phyloP scores from a whole-genome alignment of 2,113 vertebrate species.

The Leuciscus idus region DNA sequence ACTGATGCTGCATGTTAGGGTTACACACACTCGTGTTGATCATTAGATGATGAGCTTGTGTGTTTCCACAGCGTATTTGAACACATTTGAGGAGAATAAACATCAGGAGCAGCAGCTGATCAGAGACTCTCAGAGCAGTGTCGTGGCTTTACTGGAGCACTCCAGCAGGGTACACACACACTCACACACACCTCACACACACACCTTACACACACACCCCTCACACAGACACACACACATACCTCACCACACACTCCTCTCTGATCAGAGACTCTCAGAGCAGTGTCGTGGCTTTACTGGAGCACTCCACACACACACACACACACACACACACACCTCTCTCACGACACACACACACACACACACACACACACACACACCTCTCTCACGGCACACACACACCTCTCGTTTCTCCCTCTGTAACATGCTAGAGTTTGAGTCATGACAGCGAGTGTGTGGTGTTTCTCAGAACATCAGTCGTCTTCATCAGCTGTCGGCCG shows the following conservation, averaged over 20 bases:
- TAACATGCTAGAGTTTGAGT: not conserved
- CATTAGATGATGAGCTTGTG: not conserved
- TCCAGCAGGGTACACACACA: slow-evolving; percentile 79
- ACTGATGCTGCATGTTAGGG: not conserved
- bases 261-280: slow-evolving; percentile 79
- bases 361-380: not conserved
- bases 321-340: too few species aligned
- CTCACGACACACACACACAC: too few species aligned
- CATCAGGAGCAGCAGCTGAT: slow-evolving; percentile 80
- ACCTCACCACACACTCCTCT: too few species aligned
- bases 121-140: slow-evolving; percentile 79
- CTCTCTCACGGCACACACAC: not conserved
- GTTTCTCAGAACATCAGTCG: slow-evolving; percentile 84
- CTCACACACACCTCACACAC: too few species aligned
- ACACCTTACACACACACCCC: too few species aligned
- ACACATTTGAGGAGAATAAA: slow-evolving; percentile 82
- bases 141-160: slow-evolving; percentile 86
- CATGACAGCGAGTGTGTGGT: not conserved
- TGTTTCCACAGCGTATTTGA: slow-evolving; percentile 81
- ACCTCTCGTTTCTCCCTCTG: too few species aligned
- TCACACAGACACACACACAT: too few species aligned
- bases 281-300: slow-evolving; percentile 84
- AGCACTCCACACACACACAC: slow-evolving; percentile 84
- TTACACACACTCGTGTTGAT: not conserved
- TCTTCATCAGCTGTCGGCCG: slow-evolving; percentile 86